Conservation (phyloP, 1,140 invertebrate species). For the Zaprionus capensis region DNA sequence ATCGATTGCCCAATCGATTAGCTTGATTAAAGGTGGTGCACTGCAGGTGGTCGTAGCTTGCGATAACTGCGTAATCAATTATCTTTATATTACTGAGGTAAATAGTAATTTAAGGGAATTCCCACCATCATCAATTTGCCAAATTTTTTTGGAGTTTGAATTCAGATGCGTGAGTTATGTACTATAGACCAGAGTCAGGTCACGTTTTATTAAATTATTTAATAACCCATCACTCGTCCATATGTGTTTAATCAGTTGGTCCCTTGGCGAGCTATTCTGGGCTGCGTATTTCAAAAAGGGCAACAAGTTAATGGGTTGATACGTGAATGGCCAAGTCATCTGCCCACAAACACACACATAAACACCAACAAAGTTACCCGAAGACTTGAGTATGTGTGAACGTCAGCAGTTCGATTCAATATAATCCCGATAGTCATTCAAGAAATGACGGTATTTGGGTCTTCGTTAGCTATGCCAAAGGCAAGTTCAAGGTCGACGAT, state of each 20-base stretch:
- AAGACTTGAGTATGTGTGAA: background rate
- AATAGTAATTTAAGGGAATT: background rate
- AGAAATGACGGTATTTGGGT: slow-evolving; percentile 6
- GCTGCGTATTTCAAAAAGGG: background rate
- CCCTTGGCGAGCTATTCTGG: background rate
- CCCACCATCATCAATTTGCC: background rate
- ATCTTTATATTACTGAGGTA: background rate
- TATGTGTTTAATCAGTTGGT: slow-evolving; percentile 1
- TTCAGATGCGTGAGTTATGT: background rate
- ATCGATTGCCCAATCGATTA: background rate
- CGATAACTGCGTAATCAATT: background rate
- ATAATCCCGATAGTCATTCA: background rate
- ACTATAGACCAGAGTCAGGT: background rate
- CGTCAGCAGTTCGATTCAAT: slow-evolving; percentile 7
- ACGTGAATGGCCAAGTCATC: slow-evolving; percentile 3
- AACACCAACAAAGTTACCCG: background rate
- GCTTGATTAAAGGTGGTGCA: background rate
- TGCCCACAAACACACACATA: background rate
- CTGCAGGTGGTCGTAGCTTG: background rate
- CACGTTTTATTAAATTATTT: slow-evolving; percentile 2
- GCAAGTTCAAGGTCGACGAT: background rate
- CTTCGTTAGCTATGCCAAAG: background rate
- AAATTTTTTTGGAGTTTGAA: background rate
- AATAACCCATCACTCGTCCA: background rate
- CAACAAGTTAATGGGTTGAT: background rate